phyloP scores from a whole-genome alignment of 2,888 invertebrate genomes.

The Neoitamus cyanurus region DNA sequence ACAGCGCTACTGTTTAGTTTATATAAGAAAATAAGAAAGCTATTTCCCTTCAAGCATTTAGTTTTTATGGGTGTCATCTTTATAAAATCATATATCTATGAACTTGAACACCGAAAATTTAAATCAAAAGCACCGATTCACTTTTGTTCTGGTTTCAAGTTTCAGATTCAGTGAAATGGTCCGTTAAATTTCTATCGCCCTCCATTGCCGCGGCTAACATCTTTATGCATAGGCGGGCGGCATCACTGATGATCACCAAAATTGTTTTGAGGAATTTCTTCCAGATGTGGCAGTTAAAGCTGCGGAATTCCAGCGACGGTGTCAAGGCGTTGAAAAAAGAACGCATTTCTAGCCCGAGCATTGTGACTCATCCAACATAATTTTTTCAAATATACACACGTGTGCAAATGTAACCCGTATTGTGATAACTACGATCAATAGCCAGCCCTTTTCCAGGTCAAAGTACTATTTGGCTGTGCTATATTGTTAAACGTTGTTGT shows the following conservation, averaged over 20 bases:
- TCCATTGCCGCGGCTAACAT: neutral
- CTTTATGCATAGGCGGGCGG: conserved; percentile 20
- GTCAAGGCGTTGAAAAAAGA: neutral
- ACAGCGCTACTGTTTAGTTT: too few species aligned
- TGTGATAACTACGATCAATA: too few species aligned
- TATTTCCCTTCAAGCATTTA: too few species aligned
- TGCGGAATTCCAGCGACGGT: neutral
- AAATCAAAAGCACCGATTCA: neutral
- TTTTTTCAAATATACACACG: too few species aligned
- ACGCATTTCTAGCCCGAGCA: neutral
- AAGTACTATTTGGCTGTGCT: too few species aligned
- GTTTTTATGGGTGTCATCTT: too few species aligned
- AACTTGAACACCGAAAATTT: neutral
- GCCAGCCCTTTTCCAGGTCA: too few species aligned
- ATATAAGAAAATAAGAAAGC: too few species aligned
- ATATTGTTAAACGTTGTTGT: too few species aligned
- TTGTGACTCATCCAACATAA: too few species aligned
- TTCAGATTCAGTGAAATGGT: neutral
- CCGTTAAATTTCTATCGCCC: conserved; percentile 9
- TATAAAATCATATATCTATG: neutral
- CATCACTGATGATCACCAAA: neutral
- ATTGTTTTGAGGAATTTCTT: neutral
- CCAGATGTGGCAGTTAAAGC: neutral
- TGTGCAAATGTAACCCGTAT: too few species aligned
- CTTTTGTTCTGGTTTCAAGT: conserved; percentile 8